Evolutionary conservation across 2,888 invertebrate species (phyloP).

Genomic region (Conchocele bisecta): DNA sequence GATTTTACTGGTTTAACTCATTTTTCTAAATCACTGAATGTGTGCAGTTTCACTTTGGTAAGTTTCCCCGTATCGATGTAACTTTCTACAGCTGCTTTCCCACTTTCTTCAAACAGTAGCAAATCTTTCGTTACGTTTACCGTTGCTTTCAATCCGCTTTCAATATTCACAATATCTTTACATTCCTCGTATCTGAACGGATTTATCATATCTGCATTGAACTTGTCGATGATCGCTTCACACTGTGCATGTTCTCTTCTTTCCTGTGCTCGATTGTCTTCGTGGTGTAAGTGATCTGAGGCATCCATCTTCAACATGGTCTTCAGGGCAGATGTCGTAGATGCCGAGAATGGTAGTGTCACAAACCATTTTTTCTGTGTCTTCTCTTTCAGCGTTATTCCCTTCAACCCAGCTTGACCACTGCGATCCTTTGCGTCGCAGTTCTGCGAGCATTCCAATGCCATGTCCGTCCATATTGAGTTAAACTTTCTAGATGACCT

Average conservation of each 20-base stretch:
- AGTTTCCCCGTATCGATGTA: background rate
- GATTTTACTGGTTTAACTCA: background rate
- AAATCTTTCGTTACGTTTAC: background rate
- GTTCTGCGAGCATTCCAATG: background rate
- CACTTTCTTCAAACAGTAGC: background rate
- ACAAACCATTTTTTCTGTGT: slow-evolving; percentile 8
- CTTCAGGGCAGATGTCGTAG: background rate
- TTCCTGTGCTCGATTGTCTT: background rate
- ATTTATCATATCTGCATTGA: background rate
- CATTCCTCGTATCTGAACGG: background rate
- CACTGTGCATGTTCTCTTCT: background rate
- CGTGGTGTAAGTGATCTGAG: background rate
- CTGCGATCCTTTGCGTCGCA: slow-evolving; percentile 1
- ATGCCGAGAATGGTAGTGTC: slow-evolving; percentile 8
- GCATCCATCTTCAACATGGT: background rate
- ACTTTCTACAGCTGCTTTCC: background rate
- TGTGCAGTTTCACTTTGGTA: background rate
- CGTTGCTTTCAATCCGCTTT: background rate
- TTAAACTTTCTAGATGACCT: background rate
- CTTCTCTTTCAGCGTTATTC: background rate
- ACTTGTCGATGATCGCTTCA: background rate
- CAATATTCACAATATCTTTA: background rate
- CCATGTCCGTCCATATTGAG: background rate
- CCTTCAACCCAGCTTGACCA: slow-evolving; percentile 4
- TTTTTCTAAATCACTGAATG: background rate